Conservation (phyloP, 2,113 vertebrate species). For the Pungitius pungitius region DNA sequence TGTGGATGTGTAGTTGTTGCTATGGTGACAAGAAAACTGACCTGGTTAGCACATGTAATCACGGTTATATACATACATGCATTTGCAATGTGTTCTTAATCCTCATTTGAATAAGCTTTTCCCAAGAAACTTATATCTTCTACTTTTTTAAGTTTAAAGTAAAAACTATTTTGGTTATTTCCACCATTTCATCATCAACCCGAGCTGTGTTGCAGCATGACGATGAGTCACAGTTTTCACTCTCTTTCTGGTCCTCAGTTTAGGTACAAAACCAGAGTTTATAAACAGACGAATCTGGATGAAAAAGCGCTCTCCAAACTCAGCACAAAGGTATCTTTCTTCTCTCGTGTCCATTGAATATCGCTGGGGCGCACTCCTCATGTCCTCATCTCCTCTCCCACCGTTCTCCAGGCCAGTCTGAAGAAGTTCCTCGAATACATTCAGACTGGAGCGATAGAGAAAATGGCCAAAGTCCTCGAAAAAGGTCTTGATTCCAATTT, state of each 20-base stretch:
- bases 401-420: constrained; percentile 84
- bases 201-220: constrained; percentile 8
- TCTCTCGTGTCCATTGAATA: not conserved
- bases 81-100: not conserved
- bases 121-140: not conserved
- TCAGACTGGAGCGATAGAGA: constrained; percentile 86
- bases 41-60: not conserved
- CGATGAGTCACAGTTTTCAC: constrained; percentile 38
- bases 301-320: constrained; percentile 95
- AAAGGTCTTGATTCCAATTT: constrained; percentile 94
- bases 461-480: constrained; percentile 88
- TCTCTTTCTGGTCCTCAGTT: constrained; percentile 82
- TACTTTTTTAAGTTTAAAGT: not conserved
- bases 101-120: not conserved
- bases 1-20: constrained; percentile 1
- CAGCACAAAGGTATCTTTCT: constrained; percentile 93
- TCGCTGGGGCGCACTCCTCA: not conserved
- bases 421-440: constrained; percentile 93
- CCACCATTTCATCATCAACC: constrained; percentile 12
- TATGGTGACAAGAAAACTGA: not conserved
- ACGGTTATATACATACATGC: not conserved
- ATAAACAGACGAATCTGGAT: constrained; percentile 94
- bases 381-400: not conserved
- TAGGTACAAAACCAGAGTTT: constrained; percentile 97
- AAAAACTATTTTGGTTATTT: not conserved